phyloP scores from a whole-genome alignment of 2,888 invertebrate genomes.

The Elgonia sp. region DNA sequence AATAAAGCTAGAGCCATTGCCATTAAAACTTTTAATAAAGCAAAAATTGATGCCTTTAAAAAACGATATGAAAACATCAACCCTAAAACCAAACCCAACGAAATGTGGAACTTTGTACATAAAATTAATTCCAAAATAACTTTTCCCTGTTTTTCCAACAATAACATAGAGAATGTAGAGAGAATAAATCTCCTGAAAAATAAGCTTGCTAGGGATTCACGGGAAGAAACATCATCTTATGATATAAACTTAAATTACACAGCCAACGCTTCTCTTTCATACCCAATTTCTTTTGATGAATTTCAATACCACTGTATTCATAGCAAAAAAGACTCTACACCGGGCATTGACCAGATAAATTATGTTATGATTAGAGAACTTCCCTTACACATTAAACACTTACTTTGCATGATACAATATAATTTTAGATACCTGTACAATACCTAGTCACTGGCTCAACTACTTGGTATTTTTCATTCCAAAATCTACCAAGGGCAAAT shows the following conservation, averaged over 20 bases:
- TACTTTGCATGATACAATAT: neutral
- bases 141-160: neutral
- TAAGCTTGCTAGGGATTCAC: no score
- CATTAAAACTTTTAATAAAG: neutral
- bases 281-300: neutral
- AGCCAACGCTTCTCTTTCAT: neutral
- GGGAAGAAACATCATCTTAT: no score
- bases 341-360: constrained; percentile 32
- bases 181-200: neutral
- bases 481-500: neutral
- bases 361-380: neutral
- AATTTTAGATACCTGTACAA: neutral
- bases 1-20: constrained; percentile 15
- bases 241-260: no score
- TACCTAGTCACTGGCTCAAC: neutral
- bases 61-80: neutral
- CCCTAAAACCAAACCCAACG: neutral
- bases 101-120: constrained; percentile 12
- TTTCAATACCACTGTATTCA: neutral
- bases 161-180: neutral
- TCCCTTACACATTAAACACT: neutral
- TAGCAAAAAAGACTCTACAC: constrained; percentile 35
- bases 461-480: constrained; percentile 36
- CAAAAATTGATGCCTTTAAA: neutral
- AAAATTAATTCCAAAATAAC: neutral